Base-by-base conservation (phyloP, 2,797 vertebrate genomes). In the Simalia tracyae region DNA sequence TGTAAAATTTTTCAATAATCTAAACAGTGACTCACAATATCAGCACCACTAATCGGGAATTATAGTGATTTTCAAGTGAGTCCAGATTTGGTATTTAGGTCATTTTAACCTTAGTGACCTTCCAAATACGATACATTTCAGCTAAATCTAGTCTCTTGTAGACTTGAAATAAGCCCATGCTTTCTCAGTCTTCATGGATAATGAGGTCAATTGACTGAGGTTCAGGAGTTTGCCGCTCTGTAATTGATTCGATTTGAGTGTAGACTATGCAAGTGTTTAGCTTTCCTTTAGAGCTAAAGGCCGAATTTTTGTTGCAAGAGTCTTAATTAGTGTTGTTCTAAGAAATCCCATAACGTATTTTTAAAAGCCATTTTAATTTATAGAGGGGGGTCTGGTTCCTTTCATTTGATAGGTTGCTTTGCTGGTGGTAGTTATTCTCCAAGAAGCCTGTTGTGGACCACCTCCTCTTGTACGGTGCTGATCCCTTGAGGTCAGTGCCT, bases 71-170 rank as follows among this genome's bases (percentile, higher is more conserved):
- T 93, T 89, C 88, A 36, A 93, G 81, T 56, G n/a, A 56, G 66
- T 88, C 92, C 93, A 95, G 91, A 90, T 88, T 46, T 12, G 61
- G 12, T 63, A 90, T 54, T 94, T 87, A 90, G 90, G 85, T 90
- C 36, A 86, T 26, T 84, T 87, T 90, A 87, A 92, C 89, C 59
- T 36, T n/a, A 2, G 5, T 81, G 31, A 84, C 85, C 92, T 92
- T 46, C 59, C 15, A 64, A 36, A 84, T 46, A 87, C 81, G 86
- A 93, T 64, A 91, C 64, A 88, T 93, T 93, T 61, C 86, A 90
- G 81, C 59, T 94, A 94, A 93, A 85, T 94, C 57, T 88, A n/a
- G 85, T 93, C 36, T 4, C 86, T 93, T 15, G 92, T 92, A 94
- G 95, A 93, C 59, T 84, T 92, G 46, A 36, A 31, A 81, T 92